These are phyloP conservation scores for Colostygia pectinataria DNA, from an alignment of 2,888 invertebrate species.

Conservation along the genomic window DNA sequence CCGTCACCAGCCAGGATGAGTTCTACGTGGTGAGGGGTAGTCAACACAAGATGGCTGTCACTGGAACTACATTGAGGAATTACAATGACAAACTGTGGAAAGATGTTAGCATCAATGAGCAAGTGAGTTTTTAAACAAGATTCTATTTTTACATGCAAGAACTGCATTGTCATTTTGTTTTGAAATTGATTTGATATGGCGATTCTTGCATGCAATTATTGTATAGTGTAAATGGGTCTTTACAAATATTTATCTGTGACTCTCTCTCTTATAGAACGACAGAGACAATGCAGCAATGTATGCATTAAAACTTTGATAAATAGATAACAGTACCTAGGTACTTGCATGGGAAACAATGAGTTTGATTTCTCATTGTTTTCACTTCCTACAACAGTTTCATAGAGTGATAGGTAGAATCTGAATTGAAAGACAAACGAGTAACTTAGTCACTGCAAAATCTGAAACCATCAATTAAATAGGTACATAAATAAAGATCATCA, in stretches of 20 bases:
- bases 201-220: too few species aligned
- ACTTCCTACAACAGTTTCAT: conserved; percentile 14
- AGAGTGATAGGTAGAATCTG: too few species aligned
- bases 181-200: too few species aligned
- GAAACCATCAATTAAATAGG: too few species aligned
- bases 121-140: conserved; percentile 61
- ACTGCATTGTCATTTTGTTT: too few species aligned
- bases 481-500: too few species aligned
- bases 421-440: not conserved
- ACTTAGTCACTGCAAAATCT: too few species aligned
- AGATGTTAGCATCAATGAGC: conserved; percentile 84
- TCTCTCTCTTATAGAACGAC: not conserved
- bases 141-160: not conserved
- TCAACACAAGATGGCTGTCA: conserved; percentile 84
- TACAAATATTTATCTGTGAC: too few species aligned
- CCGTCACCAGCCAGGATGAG: conserved; percentile 91
- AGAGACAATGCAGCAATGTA: conserved; percentile 1
- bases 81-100: conserved; percentile 88
- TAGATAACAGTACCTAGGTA: not conserved
- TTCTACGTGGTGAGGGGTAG: conserved; percentile 87
- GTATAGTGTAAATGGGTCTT: too few species aligned
- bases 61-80: conserved; percentile 91
- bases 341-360: conserved; percentile 9
- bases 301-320: conserved; percentile 6
- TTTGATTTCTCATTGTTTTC: conserved; percentile 12